Evolutionary conservation across 2,797 vertebrate genomes (phyloP), one percentile per base, ranked within the genome.

Genomic region (Danio aesculapii): DNA sequence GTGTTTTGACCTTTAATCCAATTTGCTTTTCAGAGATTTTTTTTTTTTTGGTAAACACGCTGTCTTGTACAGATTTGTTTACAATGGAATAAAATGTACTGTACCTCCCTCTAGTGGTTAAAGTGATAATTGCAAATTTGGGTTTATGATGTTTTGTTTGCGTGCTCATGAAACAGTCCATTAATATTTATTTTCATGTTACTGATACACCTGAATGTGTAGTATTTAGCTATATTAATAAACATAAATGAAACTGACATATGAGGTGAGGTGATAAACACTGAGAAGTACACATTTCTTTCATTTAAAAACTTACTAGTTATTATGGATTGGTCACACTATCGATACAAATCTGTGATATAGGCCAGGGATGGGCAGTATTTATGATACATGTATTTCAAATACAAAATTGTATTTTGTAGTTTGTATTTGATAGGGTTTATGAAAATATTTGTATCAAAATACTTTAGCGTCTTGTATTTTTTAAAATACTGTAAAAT

Each of bases 91-190:
- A 61, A n/a, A n/a, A 69, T 41, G 13, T n/a, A 14, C 41, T 9
- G 4, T 66, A 19, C 9, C 70, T 73, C 78, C 78, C 50, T 80
- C 78, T 73, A 57, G 70, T 41, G 78, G 69, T 16, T 64, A 16
- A 39, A 58, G 6, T 17, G 16, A 17, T 47, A 5, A 66, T 55
- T 64, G 47, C 8, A 47, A 6, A 57, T 64, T 2, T 44, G 49
- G 39, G 4, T 46, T 43, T 21, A 43, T 1, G 19, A 55, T n/a
- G 4, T 55, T 39, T 55, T 21, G 17, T 43, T 46, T 44, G 7
- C 7, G 12, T 8, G 43, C 10, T 10, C 8, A 16, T 10, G 13
- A 66, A 46, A 43, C 8, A 49, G 61, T 61, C 13, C 6, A 69
- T 19, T 59, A 53, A 39, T 10, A 3, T 47, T n/a, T 10, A 17